These are phyloP conservation scores for Temnothorax longispinosus DNA, from an alignment of 1,140 invertebrate genomes.

Conservation along the genomic window DNA sequence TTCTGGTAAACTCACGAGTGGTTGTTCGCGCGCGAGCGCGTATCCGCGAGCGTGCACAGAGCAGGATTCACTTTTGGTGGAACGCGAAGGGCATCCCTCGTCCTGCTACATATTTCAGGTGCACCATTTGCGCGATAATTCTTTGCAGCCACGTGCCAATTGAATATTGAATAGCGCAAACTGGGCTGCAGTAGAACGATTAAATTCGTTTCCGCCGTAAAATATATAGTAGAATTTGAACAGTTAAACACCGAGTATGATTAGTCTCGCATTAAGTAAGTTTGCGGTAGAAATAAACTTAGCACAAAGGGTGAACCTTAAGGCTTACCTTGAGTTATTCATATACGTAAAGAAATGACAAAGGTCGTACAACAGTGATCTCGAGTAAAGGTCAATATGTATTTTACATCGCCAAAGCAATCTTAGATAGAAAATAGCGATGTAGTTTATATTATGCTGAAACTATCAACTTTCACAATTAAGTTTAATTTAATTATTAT, in stretches of 20 bases:
- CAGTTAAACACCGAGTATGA: not conserved
- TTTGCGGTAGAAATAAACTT: conserved; percentile 38
- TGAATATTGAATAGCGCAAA: conserved; percentile 31
- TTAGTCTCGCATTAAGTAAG: conserved; percentile 34
- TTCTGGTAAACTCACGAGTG: conserved; percentile 74
- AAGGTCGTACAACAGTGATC: conserved; percentile 49
- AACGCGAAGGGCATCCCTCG: conserved; percentile 71
- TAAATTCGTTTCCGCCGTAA: conserved; percentile 20
- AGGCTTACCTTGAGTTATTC: conserved; percentile 49
- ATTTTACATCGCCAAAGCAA: conserved; percentile 17
- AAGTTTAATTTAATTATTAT: not conserved
- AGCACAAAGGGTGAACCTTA: conserved; percentile 41
- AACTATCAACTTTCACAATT: conserved; percentile 5
- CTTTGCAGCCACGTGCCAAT: conserved; percentile 33
- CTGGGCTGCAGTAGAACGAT: not conserved
- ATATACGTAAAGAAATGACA: conserved; percentile 55
- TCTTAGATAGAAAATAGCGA: conserved; percentile 45
- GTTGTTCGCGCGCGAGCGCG: conserved; percentile 49
- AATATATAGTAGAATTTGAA: conserved; percentile 5
- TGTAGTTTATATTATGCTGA: not conserved
- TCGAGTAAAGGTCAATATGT: conserved; percentile 44
- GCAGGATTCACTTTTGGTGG: conserved; percentile 55
- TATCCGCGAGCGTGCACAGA: conserved; percentile 38
- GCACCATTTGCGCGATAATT: conserved; percentile 58
- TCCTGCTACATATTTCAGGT: conserved; percentile 74